Evolutionary conservation across 2,888 invertebrate genomes (phyloP), one percentile per base, ranked within the genome.

Genomic region (Polymixis flavicincta): DNA sequence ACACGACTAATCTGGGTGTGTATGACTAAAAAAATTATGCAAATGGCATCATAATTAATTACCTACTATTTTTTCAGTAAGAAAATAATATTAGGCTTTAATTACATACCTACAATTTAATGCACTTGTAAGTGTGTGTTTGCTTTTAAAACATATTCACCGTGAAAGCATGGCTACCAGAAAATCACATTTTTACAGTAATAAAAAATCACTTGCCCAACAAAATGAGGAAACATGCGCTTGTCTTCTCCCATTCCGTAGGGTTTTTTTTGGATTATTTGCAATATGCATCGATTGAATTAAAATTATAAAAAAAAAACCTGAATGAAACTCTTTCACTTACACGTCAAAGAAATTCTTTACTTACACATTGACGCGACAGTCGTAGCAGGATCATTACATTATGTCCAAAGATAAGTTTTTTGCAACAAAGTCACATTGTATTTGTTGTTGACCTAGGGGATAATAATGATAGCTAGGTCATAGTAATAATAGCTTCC

Each of bases 401-500:
- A 55, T 54, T 14, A 59, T 42, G 55, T 64, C 11, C 32, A 19
- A 37, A 54, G 17, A 22, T 32, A 42, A 25, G 11, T 48, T 71
- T 65, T 32, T 13, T 37, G 45, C 14, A 14, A 66, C 50, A 57
- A 60, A 32, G 59, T 55, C 54, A 71, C 65, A 13, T 65, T 42
- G 14, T 42, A 28, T 28, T 78, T 52, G 19, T 66, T 61, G 42
- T 61, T 72, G 52, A 71, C 52, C 64, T 64, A 76, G 76, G 69
- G 0, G 3, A 64, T 57, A 78, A 60, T 65, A 59, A 54, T 65
- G 48, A 48, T 57, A 57, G 37, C n/a, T 64, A 77, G 77, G 76
- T 65, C 67, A 68, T 48, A 60, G 52, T 60, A 45, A 48, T 67
- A 45, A 50, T 55, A 69, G 42, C 14, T 61, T 50, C n/a, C 17